Evolutionary conservation across 2,888 invertebrate genomes (phyloP), one percentile per base, ranked within the genome.

Genomic region (Stramonita haemastoma): DNA sequence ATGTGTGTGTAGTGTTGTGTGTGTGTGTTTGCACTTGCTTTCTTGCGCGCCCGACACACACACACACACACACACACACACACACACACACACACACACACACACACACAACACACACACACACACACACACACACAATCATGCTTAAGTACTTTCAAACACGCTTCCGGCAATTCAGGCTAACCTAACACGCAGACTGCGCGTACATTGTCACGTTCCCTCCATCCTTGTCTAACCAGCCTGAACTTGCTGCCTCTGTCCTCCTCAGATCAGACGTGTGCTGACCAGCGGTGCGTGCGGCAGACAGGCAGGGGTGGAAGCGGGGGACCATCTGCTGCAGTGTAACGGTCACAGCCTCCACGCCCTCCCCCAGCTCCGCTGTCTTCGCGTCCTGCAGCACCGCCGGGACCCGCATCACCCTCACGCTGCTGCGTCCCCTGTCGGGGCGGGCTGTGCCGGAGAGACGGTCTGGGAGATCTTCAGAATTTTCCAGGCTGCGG

Each of bases 241-340:
- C 17, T 36, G 73, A 22, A 46, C 22, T 2, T 66, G 70, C 19
- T 66, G 70, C 17, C 22, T 66, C n/a, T 34, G 46, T 46, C 19
- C 5, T 34, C 36, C 17, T 56, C 94, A 95, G 95, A 93, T 95
- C 26, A 94, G 94, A 90, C 88, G 94, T 81, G 92, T 95, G 34
- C 91, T 94, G 46, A 93, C 94, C 15, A 93, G 93, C 90, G 95
- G 95, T 73, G 93, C 93, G n/a, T 94, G 94, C 89, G 92, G 94
- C 8, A 13, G 79, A 34, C 32, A 36, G 98, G 98, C 98, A 34
- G 97, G 98, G 93, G 97, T 99, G 91, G 97, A 97, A 93, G 97
- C 98, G 90, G 98, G 98, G 26, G 98, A 98, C 96, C 98, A 98
- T 97, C 97, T 98, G 92, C 97, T 98, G 22, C 98, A 98, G 96